Conservation (phyloP, 2,797 vertebrate species). For the Microhierax caerulescens region DNA sequence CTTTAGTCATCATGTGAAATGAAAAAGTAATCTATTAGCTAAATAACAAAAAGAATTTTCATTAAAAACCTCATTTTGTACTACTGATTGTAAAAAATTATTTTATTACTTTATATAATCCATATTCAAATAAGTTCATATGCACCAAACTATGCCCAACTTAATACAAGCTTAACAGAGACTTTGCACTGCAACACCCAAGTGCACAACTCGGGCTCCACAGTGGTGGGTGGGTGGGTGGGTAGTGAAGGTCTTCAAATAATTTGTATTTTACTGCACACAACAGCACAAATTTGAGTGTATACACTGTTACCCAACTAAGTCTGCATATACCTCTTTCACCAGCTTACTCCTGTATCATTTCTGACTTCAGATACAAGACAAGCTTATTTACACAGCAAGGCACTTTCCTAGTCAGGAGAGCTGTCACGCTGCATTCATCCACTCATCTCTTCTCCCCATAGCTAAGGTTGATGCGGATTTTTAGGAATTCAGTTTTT, state of each 20-base stretch:
- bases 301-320: neutral
- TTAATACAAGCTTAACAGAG: neutral
- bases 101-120: neutral
- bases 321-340: neutral
- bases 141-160: neutral
- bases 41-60: neutral
- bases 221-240: rapidly evolving
- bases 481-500: neutral
- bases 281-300: neutral
- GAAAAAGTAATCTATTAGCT: neutral
- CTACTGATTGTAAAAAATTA: neutral
- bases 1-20: neutral
- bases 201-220: neutral
- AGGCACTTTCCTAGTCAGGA: neutral
- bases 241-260: neutral
- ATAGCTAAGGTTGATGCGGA: neutral
- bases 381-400: neutral
- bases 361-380: neutral
- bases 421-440: neutral
- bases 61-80: neutral
- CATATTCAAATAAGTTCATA: neutral
- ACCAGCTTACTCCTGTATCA: neutral
- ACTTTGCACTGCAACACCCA: neutral
- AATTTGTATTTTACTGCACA: neutral
- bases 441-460: neutral